Conservation (phyloP, 2,113 vertebrate genomes). For the Macaca mulatta region DNA sequence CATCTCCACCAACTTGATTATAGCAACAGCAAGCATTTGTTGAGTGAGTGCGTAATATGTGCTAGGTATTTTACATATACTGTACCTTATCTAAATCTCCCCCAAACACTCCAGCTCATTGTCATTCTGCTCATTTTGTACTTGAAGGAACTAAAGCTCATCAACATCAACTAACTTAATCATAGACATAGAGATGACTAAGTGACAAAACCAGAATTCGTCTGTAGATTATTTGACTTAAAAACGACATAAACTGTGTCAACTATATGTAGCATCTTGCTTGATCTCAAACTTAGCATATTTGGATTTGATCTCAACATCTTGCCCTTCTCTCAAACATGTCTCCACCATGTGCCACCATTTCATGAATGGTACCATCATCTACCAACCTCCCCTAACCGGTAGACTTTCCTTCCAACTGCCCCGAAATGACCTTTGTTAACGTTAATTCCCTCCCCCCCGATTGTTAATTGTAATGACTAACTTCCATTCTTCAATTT, state of each 20-base stretch:
- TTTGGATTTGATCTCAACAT: background rate
- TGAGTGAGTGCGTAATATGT: background rate
- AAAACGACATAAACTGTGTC: background rate
- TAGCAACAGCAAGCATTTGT: background rate
- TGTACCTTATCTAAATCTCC: background rate
- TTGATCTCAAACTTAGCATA: rapidly evolving
- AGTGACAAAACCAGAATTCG: background rate
- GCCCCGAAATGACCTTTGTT: background rate
- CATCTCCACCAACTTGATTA: background rate
- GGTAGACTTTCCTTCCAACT: background rate
- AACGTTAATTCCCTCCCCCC: background rate
- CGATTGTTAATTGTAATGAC: background rate
- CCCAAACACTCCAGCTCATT: background rate
- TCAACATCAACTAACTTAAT: background rate
- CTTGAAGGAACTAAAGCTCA: background rate
- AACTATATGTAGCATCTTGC: background rate
- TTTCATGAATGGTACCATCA: background rate
- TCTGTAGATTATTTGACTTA: background rate
- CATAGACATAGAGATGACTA: background rate
- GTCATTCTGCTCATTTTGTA: background rate
- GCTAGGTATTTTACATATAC: background rate
- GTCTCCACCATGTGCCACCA: rapidly evolving
- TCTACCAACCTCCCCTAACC: background rate
- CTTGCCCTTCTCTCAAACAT: background rate
- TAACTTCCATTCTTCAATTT: background rate